phyloP scores from a whole-genome alignment of 2,797 vertebrate genomes.

The Florisuga fusca region DNA sequence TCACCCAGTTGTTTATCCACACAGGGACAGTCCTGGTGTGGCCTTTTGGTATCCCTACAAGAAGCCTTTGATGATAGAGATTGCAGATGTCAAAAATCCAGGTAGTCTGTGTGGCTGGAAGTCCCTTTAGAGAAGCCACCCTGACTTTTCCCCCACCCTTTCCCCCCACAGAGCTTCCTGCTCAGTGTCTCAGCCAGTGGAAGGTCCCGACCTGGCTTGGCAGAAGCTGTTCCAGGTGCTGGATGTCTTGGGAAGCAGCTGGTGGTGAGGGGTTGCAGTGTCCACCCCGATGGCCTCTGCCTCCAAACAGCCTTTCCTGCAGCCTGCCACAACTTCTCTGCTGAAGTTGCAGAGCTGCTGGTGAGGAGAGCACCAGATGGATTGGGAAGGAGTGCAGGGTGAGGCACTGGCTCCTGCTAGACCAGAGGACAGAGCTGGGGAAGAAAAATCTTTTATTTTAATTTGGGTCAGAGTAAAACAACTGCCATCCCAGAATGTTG shows the following conservation, averaged over 20 bases:
- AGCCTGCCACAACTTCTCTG: background rate
- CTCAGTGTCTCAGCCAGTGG: rapidly evolving
- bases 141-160: background rate
- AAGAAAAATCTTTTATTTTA: background rate
- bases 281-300: background rate
- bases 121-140: background rate
- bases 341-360: background rate
- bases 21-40: background rate
- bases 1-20: background rate
- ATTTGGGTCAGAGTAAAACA: background rate
- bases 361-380: rapidly evolving
- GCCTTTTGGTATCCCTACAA: background rate
- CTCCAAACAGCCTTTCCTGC: background rate
- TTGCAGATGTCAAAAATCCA: rapidly evolving
- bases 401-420: background rate
- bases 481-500: background rate
- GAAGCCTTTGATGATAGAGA: background rate
- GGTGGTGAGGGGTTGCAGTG: background rate
- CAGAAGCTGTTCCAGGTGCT: background rate
- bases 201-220: background rate
- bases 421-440: background rate
- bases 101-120: background rate
- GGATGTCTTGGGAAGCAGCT: background rate
- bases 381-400: background rate
- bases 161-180: too few species aligned